Conservation (phyloP, 1,140 invertebrate species). For the Cotesia typhae region DNA sequence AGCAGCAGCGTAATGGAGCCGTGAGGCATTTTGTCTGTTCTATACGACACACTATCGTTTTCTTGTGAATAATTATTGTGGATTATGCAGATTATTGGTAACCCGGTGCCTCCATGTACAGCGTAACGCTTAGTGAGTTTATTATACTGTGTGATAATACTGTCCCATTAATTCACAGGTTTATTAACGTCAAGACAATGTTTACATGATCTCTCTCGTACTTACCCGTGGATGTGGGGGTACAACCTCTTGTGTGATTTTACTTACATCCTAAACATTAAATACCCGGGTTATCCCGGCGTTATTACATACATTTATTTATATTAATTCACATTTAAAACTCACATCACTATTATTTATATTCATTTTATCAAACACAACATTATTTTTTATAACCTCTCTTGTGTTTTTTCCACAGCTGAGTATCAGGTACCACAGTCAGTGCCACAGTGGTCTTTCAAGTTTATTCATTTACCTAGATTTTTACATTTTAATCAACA, state of each 20-base stretch:
- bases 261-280: constrained; percentile 24
- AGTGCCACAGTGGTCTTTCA: constrained; percentile 28
- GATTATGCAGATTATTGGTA: constrained; percentile 47
- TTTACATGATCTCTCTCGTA: constrained; percentile 32
- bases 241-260: constrained; percentile 34
- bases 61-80: constrained; percentile 37
- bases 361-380: not conserved
- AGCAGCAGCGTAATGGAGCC: constrained; percentile 62
- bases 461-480: not conserved
- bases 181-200: constrained; percentile 35
- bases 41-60: constrained; percentile 40
- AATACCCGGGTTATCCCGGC: constrained; percentile 19
- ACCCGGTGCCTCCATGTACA: constrained; percentile 40
- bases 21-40: constrained; percentile 59
- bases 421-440: constrained; percentile 16
- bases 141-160: constrained; percentile 11
- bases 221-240: constrained; percentile 24
- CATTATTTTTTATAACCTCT: constrained; percentile 30
- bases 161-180: not conserved
- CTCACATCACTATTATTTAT: not conserved
- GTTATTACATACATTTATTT: not conserved
- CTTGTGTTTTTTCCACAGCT: constrained; percentile 24
- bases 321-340: not conserved
- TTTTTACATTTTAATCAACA: not conserved
- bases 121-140: constrained; percentile 47